Percentiles rank a stretch among this genome's conserved stretches.
Evolutionary conservation across 2,888 invertebrate species (phyloP).

Genomic region (Amphipoea oculea): DNA sequence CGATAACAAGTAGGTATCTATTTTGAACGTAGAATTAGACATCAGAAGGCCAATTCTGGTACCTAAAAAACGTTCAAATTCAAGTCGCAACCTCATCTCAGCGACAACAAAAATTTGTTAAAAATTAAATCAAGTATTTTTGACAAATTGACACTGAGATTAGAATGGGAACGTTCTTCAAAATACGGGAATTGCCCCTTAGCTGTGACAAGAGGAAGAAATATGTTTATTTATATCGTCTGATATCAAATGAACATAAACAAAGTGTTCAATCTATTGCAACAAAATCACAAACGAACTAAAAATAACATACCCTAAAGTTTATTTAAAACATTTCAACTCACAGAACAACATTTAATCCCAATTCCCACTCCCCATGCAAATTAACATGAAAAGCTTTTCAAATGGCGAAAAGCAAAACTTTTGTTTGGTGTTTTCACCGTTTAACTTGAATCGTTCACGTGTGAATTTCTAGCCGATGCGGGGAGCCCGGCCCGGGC

Average conservation of each 20-base stretch:
- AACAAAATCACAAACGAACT: conserved; percentile 25
- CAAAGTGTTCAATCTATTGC: conserved; percentile 12
- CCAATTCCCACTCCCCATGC: conserved; percentile 56
- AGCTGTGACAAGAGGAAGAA: neutral
- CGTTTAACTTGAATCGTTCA: conserved; percentile 58
- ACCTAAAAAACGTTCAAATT: no score
- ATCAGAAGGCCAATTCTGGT: neutral
- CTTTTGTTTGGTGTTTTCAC: conserved; percentile 60
- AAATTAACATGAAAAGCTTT: conserved; percentile 64
- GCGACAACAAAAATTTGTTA: neutral
- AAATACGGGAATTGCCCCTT: neutral
- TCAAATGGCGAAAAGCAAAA: conserved; percentile 59
- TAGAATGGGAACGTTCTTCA: neutral
- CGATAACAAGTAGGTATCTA: neutral
- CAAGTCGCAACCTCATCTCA: neutral
- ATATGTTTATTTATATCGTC: neutral
- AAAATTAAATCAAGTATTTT: neutral
- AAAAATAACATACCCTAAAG: conserved; percentile 42
- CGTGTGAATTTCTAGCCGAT: conserved; percentile 56
- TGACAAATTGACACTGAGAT: neutral
- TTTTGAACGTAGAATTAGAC: neutral
- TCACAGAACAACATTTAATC: conserved; percentile 60
- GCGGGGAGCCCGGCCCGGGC: conserved; percentile 37
- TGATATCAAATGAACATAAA: conserved; percentile 1
- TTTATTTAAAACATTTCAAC: conserved; percentile 56